Evolutionary conservation across 1,140 invertebrate genomes (phyloP).

Genomic region (Maconellicoccus hirsutus): DNA sequence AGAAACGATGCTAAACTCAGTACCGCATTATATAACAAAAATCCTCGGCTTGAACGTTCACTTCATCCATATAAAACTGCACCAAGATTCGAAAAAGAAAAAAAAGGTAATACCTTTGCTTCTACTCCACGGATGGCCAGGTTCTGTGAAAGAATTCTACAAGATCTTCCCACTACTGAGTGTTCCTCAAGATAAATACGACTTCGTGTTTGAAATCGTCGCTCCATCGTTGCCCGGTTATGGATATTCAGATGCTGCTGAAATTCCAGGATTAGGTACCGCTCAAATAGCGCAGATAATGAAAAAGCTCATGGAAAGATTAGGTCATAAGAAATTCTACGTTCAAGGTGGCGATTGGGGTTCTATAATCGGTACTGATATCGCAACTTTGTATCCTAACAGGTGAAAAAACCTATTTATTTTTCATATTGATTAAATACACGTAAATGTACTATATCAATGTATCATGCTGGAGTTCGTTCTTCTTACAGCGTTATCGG

Average conservation of each 20-base stretch:
- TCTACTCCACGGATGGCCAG: conserved; percentile 82
- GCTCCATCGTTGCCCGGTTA: conserved; percentile 72
- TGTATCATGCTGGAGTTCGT: no score
- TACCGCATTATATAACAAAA: conserved; percentile 58
- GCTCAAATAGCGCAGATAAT: conserved; percentile 57
- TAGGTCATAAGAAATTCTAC: conserved; percentile 64
- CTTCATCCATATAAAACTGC: conserved; percentile 51
- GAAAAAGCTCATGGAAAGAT: conserved; percentile 66
- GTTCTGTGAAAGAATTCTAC: conserved; percentile 74
- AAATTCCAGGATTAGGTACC: conserved; percentile 47
- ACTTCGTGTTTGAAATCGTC: conserved; percentile 67
- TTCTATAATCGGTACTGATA: conserved; percentile 41
- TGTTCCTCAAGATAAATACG: conserved; percentile 40
- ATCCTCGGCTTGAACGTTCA: conserved; percentile 61
- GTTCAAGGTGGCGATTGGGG: conserved; percentile 83
- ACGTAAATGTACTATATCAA: not conserved
- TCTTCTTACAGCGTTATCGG: conserved; percentile 44
- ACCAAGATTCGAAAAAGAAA: not conserved
- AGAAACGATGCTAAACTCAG: conserved; percentile 52
- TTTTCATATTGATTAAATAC: not conserved
- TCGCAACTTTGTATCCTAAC: conserved; percentile 57
- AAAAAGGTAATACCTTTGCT: conserved; percentile 45
- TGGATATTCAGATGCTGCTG: conserved; percentile 61
- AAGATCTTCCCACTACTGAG: conserved; percentile 62
- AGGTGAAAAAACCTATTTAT: conserved; percentile 33